Conservation (phyloP, 1,140 invertebrate genomes). For the Pseudomyrmex cubaensis region DNA sequence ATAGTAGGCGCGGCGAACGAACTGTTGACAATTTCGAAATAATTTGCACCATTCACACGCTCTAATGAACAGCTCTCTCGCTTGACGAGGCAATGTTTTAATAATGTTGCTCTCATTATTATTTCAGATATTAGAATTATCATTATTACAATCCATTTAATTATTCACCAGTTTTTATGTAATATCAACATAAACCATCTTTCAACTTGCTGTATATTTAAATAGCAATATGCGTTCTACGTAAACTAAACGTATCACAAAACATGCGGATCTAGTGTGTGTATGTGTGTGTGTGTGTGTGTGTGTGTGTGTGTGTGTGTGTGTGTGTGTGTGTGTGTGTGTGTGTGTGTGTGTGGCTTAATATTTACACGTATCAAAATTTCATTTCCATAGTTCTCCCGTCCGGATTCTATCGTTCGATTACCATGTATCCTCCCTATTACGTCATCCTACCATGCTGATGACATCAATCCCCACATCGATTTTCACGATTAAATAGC, state of each 20-base stretch:
- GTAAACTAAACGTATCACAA: conserved; percentile 23
- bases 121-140: not conserved
- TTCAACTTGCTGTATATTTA: not conserved
- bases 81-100: not conserved
- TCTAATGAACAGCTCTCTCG: not conserved
- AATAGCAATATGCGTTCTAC: not conserved
- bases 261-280: not conserved
- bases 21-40: not conserved
- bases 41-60: not conserved
- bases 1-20: not conserved
- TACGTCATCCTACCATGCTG: conserved; percentile 30
- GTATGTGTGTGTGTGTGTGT: too few relatives aligned
- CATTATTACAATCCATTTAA: conserved; percentile 9
- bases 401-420: conserved; percentile 4
- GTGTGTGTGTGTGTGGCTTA: not conserved
- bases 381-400: conserved; percentile 37
- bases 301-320: too few relatives aligned
- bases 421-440: conserved; percentile 15
- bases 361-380: conserved; percentile 48
- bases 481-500: conserved; percentile 46
- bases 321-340: too few relatives aligned
- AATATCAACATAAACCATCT: not conserved
- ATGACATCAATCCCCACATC: conserved; percentile 23
- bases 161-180: not conserved
- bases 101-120: not conserved